phyloP scores from a whole-genome alignment of 2,113 vertebrate genomes.

The Lophius piscatorius region DNA sequence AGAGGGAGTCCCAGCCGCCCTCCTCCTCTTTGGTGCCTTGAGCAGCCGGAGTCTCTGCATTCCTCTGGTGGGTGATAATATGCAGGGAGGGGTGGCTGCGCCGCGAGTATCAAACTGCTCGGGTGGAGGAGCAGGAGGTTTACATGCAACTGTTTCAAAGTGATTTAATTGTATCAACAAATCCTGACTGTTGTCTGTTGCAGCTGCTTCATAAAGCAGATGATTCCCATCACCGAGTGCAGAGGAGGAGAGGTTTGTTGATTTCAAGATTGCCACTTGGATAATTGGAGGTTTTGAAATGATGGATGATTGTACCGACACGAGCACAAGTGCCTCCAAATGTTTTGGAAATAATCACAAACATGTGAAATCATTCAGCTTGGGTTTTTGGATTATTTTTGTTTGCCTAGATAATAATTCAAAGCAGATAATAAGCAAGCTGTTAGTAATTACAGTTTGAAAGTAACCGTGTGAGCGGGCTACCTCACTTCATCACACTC shows the following conservation, averaged over 20 bases:
- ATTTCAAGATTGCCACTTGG: not conserved
- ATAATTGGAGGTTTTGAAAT: not conserved
- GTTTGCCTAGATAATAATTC: constrained; percentile 23
- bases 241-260: not conserved
- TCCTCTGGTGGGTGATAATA: constrained; percentile 80
- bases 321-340: not conserved
- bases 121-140: constrained; percentile 34
- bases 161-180: constrained; percentile 39
- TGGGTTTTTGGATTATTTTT: constrained; percentile 7
- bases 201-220: constrained; percentile 16
- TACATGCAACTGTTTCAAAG: constrained; percentile 36
- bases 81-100: constrained; percentile 51
- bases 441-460: constrained; percentile 50
- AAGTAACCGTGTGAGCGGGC: constrained; percentile 15
- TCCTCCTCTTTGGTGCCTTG: constrained; percentile 46
- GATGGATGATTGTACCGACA: not conserved
- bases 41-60: constrained; percentile 71
- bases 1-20: constrained; percentile 7
- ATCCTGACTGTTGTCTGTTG: constrained; percentile 35
- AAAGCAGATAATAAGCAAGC: constrained; percentile 34
- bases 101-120: constrained; percentile 26
- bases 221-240: not conserved
- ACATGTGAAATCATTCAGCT: constrained; percentile 18
- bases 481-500: constrained; percentile 52
- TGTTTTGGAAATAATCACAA: constrained; percentile 1